phyloP scores from a whole-genome alignment of 64 coral and sea anemone species.

The Montipora sp. region DNA sequence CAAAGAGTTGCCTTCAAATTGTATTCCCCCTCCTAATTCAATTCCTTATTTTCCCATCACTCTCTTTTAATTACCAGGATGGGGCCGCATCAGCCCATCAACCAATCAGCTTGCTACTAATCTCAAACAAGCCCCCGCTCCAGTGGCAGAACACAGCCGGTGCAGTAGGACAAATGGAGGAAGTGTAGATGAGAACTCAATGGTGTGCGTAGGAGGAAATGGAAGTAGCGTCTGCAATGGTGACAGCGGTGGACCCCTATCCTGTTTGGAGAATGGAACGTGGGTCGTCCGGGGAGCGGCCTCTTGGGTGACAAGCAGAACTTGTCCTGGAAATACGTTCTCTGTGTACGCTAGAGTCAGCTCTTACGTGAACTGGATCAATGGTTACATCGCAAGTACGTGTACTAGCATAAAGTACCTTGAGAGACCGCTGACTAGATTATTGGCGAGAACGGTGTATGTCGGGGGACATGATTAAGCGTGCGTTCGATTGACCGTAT shows the following conservation, averaged over 20 bases:
- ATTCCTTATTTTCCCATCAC: no score
- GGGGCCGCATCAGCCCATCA: conserved; percentile 56
- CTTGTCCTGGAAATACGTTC: conserved; percentile 62
- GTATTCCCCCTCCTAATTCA: no score
- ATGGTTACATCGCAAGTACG: conserved; percentile 42
- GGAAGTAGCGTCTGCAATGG: conserved; percentile 84
- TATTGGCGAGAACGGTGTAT: no score
- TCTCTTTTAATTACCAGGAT: neutral
- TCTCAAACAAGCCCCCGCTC: conserved; percentile 67
- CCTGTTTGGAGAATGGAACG: conserved; percentile 62
- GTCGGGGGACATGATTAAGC: no score
- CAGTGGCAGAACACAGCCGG: conserved; percentile 45
- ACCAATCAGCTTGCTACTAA: conserved; percentile 5
- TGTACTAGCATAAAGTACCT: neutral
- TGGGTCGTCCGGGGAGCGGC: conserved; percentile 80
- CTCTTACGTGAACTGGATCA: conserved; percentile 77
- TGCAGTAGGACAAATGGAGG: conserved; percentile 45
- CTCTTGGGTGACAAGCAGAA: conserved; percentile 67
- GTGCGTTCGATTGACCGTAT: no score
- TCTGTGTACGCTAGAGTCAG: conserved; percentile 82
- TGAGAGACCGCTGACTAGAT: no score
- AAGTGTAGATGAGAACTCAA: conserved; percentile 50
- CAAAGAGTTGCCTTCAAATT: no score
- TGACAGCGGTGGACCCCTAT: conserved; percentile 79
- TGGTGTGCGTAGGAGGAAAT: conserved; percentile 74